Percentiles rank a stretch among this genome's conserved stretches.
These are phyloP conservation scores for Pseudorhombus dupliciocellatus DNA, from an alignment of 2,113 vertebrate genomes.

Conservation along the genomic window DNA sequence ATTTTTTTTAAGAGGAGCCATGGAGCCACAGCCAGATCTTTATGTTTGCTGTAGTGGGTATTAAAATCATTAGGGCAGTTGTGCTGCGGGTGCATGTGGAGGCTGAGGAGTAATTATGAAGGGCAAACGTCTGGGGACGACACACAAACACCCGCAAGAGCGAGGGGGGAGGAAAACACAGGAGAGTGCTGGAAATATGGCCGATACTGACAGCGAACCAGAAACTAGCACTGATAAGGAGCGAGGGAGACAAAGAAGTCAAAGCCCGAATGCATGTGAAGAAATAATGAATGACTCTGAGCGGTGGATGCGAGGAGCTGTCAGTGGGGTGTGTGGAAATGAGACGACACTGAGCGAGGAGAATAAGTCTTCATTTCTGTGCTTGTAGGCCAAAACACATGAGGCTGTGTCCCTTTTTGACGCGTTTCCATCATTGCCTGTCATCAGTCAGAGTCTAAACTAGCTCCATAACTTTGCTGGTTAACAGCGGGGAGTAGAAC, in stretches of 20 bases:
- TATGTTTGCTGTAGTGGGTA: conserved; percentile 54
- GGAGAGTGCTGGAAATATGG: conserved; percentile 10
- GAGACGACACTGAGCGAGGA: conserved; percentile 31
- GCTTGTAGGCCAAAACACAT: not conserved
- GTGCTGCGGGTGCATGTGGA: not conserved
- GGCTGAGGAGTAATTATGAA: conserved; percentile 61
- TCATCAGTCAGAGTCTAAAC: conserved; percentile 27
- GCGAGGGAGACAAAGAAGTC: conserved; percentile 1
- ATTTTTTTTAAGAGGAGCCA: conserved; percentile 27
- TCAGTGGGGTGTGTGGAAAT: conserved; percentile 33
- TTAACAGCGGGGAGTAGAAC: conserved; percentile 23
- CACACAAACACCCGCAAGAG: conserved; percentile 3
- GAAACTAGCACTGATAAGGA: conserved; percentile 26
- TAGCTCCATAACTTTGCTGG: conserved; percentile 3
- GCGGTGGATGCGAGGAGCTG: conserved; percentile 51
- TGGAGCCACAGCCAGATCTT: conserved; percentile 30
- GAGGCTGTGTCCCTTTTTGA: conserved; percentile 22
- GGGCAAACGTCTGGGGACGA: conserved; percentile 48
- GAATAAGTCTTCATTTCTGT: not conserved
- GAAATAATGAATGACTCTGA: conserved; percentile 53
- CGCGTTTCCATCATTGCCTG: conserved; percentile 24
- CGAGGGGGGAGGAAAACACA: not conserved
- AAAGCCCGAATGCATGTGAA: conserved; percentile 38
- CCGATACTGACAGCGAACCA: conserved; percentile 5
- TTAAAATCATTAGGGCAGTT: conserved; percentile 62